Conservation (phyloP, 2,797 vertebrate genomes). For the Coracias cyanogaster region DNA sequence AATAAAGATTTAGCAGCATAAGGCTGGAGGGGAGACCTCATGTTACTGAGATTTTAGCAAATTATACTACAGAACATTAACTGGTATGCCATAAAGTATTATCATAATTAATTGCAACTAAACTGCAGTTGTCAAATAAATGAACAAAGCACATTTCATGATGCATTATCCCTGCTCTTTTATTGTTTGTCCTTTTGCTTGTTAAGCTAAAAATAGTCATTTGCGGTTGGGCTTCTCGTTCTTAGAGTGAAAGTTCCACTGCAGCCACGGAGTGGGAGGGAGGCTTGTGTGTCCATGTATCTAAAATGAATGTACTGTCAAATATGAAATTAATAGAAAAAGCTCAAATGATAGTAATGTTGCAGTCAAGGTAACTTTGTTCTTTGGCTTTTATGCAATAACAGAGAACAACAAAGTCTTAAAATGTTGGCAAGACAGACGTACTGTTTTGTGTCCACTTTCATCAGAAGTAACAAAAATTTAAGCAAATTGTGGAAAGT, state of each 20-base stretch:
- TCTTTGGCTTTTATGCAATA: not conserved
- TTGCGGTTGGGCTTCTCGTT: not conserved
- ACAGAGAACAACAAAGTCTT: not conserved
- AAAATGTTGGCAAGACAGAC: not conserved
- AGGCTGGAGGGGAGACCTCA: not conserved
- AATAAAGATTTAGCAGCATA: not conserved
- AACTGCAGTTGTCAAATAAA: conserved; percentile 57
- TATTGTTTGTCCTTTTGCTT: conserved; percentile 50
- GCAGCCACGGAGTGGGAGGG: not conserved
- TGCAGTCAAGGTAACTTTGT: not conserved
- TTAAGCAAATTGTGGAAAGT: not conserved
- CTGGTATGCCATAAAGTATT: conserved; percentile 20
- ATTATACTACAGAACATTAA: conserved; percentile 5
- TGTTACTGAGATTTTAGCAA: not conserved
- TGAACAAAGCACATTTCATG: conserved; percentile 39
- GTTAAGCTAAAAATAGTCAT: conserved; percentile 34
- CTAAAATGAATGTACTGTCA: not conserved
- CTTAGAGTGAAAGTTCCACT: not conserved
- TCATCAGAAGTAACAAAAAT: not conserved
- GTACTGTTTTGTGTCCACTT: rapidly evolving
- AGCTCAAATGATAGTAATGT: not conserved
- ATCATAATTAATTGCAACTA: conserved; percentile 61
- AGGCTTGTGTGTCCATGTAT: rapidly evolving
- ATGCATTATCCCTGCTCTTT: conserved; percentile 33
- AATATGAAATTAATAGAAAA: not conserved